phyloP scores from a whole-genome alignment of 2,888 invertebrate genomes.

The Nineta flava region DNA sequence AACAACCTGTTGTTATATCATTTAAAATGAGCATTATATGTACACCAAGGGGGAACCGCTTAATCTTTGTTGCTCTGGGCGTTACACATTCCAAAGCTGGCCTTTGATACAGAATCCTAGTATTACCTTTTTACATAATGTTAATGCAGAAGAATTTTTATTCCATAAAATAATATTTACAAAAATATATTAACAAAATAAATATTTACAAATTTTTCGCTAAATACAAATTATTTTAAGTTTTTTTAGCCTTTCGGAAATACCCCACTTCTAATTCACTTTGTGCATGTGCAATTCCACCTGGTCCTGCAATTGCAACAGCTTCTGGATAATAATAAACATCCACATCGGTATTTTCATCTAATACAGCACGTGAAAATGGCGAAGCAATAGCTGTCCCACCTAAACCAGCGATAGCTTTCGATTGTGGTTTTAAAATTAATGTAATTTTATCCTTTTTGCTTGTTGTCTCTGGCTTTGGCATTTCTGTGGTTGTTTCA shows the following conservation, averaged over 20 bases:
- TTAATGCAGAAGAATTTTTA: not conserved
- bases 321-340: slow-evolving; percentile 51
- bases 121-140: too few relatives aligned
- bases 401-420: slow-evolving; percentile 44
- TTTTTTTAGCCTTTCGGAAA: slow-evolving; percentile 13
- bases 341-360: slow-evolving; percentile 40
- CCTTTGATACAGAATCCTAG: too few relatives aligned
- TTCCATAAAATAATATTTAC: not conserved
- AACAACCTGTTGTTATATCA: too few relatives aligned
- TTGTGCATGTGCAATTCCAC: slow-evolving; percentile 59
- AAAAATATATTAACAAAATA: not conserved
- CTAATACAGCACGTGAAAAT: slow-evolving; percentile 45
- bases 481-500: not conserved
- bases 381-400: slow-evolving; percentile 57
- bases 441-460: slow-evolving; percentile 20
- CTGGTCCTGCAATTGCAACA: slow-evolving; percentile 56
- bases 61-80: too few relatives aligned
- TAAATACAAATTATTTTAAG: not conserved
- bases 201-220: too few relatives aligned
- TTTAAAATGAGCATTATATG: too few relatives aligned
- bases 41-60: too few relatives aligned
- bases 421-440: slow-evolving; percentile 47
- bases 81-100: too few relatives aligned
- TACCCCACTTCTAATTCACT: slow-evolving; percentile 43
- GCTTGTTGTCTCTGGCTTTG: not conserved